These are phyloP conservation scores for Diacarnus erythraeanus DNA, from an alignment of 37 sponge, comb jelly and placozoan genomes.

Conservation along the genomic window DNA sequence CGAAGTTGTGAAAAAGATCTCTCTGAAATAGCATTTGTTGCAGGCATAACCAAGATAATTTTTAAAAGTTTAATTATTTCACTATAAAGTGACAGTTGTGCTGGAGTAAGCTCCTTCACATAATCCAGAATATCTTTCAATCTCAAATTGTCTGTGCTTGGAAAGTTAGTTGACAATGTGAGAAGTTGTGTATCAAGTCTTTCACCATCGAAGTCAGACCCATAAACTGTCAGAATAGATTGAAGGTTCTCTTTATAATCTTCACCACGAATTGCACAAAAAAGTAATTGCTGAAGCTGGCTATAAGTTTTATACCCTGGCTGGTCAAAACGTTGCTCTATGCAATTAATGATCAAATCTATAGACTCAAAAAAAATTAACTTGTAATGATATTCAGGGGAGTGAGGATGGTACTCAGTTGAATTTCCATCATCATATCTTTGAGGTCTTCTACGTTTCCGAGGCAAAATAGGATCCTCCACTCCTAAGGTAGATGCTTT, in stretches of 20 bases:
- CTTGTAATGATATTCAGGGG: slow-evolving; percentile 54
- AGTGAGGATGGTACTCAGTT: slow-evolving; percentile 16
- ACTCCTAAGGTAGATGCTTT: neutral
- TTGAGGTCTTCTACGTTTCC: slow-evolving; percentile 22
- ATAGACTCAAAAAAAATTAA: slow-evolving; percentile 59
- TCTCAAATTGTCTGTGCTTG: too few relatives aligned
- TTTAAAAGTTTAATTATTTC: neutral
- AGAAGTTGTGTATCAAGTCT: neutral
- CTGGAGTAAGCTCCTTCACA: neutral
- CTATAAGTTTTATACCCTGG: slow-evolving; percentile 28
- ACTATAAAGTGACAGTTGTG: neutral
- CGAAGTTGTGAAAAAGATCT: too few relatives aligned
- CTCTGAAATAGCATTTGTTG: neutral
- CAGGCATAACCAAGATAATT: neutral
- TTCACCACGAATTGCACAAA: slow-evolving; percentile 24
- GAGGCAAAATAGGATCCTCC: slow-evolving; percentile 21
- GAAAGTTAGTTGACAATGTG: neutral
- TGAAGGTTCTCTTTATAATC: neutral
- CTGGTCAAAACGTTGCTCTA: slow-evolving; percentile 30
- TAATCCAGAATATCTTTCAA: neutral
- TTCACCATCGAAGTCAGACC: neutral
- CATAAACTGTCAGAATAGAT: too few relatives aligned
- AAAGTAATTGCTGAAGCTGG: slow-evolving; percentile 29
- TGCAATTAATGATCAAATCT: slow-evolving; percentile 32
- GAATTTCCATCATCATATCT: slow-evolving; percentile 27